Percentiles rank a stretch among this genome's conserved stretches.
These are phyloP conservation scores for Burhinus bistriatus DNA, from an alignment of 2,113 vertebrate genomes.

Conservation along the genomic window DNA sequence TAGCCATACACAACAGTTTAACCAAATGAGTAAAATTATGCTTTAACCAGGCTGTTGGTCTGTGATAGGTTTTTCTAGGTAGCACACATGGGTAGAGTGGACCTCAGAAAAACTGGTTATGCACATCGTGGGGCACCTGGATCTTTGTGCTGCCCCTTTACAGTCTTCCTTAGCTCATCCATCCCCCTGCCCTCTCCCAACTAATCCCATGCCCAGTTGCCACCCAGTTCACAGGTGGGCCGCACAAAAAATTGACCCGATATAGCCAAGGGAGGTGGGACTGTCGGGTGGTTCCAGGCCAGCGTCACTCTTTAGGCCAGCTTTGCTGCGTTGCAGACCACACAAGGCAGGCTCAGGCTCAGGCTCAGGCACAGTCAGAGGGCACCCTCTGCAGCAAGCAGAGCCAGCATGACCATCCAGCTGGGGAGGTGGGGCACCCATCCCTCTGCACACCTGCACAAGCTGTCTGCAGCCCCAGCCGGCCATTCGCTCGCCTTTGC, in stretches of 20 bases:
- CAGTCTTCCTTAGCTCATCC: background rate
- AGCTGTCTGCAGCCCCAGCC: accelerated
- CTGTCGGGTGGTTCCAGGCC: background rate
- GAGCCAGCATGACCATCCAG: no score
- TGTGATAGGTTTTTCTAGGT: background rate
- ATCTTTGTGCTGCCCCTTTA: background rate
- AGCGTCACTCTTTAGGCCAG: background rate
- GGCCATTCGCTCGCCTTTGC: accelerated
- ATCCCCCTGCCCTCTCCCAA: background rate
- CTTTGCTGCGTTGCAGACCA: background rate
- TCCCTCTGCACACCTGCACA: background rate
- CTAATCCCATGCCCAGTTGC: background rate
- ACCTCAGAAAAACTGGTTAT: background rate
- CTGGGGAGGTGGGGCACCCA: background rate
- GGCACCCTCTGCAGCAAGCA: background rate
- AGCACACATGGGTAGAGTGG: background rate
- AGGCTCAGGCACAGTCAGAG: background rate
- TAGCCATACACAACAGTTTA: background rate
- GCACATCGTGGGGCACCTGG: no score
- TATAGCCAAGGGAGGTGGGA: background rate
- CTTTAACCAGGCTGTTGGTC: background rate
- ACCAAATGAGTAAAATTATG: background rate
- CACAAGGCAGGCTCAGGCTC: background rate
- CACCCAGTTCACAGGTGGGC: no score
- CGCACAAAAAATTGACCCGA: background rate